Evolutionary conservation across 2,888 invertebrate species (phyloP), one percentile per base, ranked within the genome.

Genomic region (Eurytoma adleriae): DNA sequence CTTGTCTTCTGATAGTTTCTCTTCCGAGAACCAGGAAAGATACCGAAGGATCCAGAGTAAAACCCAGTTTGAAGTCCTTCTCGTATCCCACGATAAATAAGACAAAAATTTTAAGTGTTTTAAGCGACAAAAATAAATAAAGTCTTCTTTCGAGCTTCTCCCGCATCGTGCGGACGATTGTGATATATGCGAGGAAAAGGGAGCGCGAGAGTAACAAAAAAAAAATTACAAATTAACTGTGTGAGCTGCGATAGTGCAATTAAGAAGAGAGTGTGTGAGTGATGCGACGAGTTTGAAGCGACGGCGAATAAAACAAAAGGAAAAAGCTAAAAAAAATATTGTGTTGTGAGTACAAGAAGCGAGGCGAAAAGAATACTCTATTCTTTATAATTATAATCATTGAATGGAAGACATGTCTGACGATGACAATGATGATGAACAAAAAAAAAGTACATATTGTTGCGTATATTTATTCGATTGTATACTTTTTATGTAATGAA

Each of bases 391-490:
- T 76, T 72, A 27, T 40, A 64, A 62, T 71, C 74, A 66, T 81
- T 78, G 54, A 80, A 24, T 52, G 78, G 66, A 69, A 68, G 20
- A 72, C 64, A 76, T 57, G 68, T 57, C 82, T 59, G 70, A 76
- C 68, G 70, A 40, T 64, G 30, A 30, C 50, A 73, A 59, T 72
- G 61, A 74, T 73, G 57, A 18, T 24, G 24, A 24, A 24, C n/a
- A 71, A 67, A 66, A 62, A 48, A 67, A 72, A 62, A 80, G 62
- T 75, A 64, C 69, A 83, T 83, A 84, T 86, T 88, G 86, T 87
- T 87, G 83, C 84, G 84, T 86, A 86, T 86, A 85, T 85, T 81
- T 86, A 78, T 78, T 86, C 83, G 70, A 86, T 85, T 84, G 82
- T 84, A 84, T 83, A 79, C 78, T 83, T 84, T 84, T 84, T 82